These are phyloP conservation scores for Eurytoma adleriae DNA, from an alignment of 2,888 invertebrate genomes.

Conservation along the genomic window DNA sequence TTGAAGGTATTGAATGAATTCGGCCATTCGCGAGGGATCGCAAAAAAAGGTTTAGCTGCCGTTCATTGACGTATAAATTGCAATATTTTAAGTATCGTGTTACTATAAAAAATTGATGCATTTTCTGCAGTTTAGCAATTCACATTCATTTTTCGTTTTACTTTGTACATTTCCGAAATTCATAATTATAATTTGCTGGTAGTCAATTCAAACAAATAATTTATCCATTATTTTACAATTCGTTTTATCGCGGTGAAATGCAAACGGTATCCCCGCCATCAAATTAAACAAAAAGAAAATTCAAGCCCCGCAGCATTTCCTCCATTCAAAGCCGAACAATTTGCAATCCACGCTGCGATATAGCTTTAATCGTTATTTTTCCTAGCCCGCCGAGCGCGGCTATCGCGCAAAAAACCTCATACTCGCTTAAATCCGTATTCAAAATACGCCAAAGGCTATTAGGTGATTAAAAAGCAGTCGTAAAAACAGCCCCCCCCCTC, in stretches of 20 bases:
- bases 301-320: neutral
- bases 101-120: neutral
- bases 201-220: too few relatives aligned
- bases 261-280: neutral
- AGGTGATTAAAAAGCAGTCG: conserved; percentile 23
- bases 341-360: neutral
- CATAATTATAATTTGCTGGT: neutral
- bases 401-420: too few relatives aligned
- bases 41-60: neutral
- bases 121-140: neutral
- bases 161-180: too few relatives aligned
- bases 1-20: neutral
- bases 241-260: too few relatives aligned
- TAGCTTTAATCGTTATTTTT: neutral
- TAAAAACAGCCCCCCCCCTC: neutral
- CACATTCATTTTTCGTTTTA: neutral
- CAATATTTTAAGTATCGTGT: neutral
- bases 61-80: neutral
- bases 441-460: conserved; percentile 6
- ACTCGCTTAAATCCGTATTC: neutral
- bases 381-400: too few relatives aligned
- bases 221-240: too few relatives aligned
- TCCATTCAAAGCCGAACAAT: neutral
- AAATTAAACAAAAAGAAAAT: neutral
- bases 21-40: neutral